Base-by-base conservation (phyloP, 2,113 vertebrate genomes). In the Etheostoma cragini region DNA sequence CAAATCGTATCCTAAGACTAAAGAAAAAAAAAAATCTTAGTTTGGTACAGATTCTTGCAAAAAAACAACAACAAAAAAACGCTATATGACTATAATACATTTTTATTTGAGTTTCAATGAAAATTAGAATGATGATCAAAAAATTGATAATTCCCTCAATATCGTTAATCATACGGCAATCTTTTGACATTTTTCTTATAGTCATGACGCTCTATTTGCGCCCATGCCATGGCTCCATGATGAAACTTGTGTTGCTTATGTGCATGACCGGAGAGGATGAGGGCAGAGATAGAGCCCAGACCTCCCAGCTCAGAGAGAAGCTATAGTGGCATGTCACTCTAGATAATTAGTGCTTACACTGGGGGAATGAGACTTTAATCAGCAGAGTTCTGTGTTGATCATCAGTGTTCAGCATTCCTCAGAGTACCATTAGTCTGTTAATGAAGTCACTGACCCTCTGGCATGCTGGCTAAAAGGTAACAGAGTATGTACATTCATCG, bases 291-390 rank as follows among this genome's bases (percentile, higher is more conserved):
- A 76, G 71, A 11, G 62, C 30, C 70, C 65, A 17, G 73, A 78
- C 49, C 69, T 72, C 56, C 72, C 47, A 46, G 76, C 75, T 14
- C 30, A 52, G 65, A 74, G 30, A 84, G 53, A 35, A 75, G 69
- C 81, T 62, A 24, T 62, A 73, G 78, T 62, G 45, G 73, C 65
- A 64, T 61, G 84, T 92, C 90, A 88, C 30, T 88, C 81, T 24
- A 30, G 73, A 85, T 91, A 88, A 93, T 92, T 93, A 85, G 76
- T 87, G 87, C 65, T 83, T 80, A 81, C 83, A 83, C 85, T 78
- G 83, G 90, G 79, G 81, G 71, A 89, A 88, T 75, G 58, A 71
- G 88, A 85, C 84, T 92, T 90, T 91, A 89, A 91, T 92, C 91
- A 91, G 89, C 65, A 70, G 69, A 80, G 76, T 52, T 81, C 66